These are phyloP conservation scores for Apocrypta bakeri DNA, from an alignment of 1,140 invertebrate species.

Conservation along the genomic window DNA sequence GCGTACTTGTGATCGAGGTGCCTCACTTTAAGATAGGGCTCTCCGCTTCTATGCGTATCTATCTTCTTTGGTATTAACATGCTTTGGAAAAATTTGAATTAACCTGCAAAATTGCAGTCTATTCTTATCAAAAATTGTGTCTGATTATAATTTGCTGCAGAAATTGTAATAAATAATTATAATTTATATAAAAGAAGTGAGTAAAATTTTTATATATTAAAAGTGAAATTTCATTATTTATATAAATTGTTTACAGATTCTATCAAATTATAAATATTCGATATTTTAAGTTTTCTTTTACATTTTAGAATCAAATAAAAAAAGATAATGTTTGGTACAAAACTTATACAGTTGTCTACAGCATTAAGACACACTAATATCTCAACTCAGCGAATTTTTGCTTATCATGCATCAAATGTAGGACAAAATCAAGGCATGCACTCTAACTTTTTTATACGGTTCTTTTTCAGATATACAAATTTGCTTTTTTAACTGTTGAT, in stretches of 20 bases:
- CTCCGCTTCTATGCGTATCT: too few species aligned
- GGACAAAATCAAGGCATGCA: conserved; percentile 7
- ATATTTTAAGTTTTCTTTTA: not conserved
- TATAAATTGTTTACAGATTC: not conserved
- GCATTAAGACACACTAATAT: not conserved
- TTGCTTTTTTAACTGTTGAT: not conserved
- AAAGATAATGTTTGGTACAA: not conserved
- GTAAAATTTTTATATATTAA: not conserved
- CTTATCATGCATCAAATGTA: not conserved
- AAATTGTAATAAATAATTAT: not conserved
- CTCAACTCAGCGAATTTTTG: not conserved
- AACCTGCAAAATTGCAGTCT: too few species aligned
- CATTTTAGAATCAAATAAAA: not conserved
- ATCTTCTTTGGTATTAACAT: too few species aligned
- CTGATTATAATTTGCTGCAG: too few species aligned
- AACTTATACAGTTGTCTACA: not conserved
- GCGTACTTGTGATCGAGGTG: too few species aligned
- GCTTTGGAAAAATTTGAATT: too few species aligned
- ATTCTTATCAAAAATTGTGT: too few species aligned
- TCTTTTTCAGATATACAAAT: not conserved
- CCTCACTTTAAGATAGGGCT: too few species aligned
- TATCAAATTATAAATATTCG: not conserved
- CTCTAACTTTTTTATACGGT: not conserved
- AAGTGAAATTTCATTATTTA: not conserved
- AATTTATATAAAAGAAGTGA: not conserved